Base-by-base conservation (phyloP, 2,113 vertebrate genomes). In the Collichthys lucidus region DNA sequence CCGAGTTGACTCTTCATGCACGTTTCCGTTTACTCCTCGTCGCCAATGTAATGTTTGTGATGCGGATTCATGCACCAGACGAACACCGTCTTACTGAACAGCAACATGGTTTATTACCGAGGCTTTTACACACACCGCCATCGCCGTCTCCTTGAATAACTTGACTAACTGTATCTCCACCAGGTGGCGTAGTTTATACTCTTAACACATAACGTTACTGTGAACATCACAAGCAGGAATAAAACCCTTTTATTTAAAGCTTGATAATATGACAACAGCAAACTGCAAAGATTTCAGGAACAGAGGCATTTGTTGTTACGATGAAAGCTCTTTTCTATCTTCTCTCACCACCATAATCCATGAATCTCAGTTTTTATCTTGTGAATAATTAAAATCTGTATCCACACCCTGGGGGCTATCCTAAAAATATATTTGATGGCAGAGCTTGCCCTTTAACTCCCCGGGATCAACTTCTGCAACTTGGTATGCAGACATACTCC, bases 401-500 rank as follows among this genome's bases (percentile, higher is more conserved):
- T 65, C 22, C 29, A 26, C 63, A 44, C 55, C 67, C 53, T 63
- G 8, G 16, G 60, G 57, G 69, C 26, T 66, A 74, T 53, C 52
- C 64, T 40, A 49, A 63, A 68, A 31, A 85, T 19, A 9, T 26
- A 20, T 44, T n/a, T 40, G 66, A 59, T 65, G 67, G 52, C 3
- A 3, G 72, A 74, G 53, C 79, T 50, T 82, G 72, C 15, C 64
- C 64, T 74, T 47, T 49, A 62, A 52, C 50, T 84, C 71, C 47
- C 61, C 62, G 83, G 71, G 86, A 57, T 86, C 67, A 81, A 63
- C 57, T 57, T 83, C 40, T 29, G 42, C 59, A 62, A 79, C 59
- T 88, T 88, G 56, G 84, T 83, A 89, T 86, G 82, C 85, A 89
- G 59, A 80, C 80, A 57, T 67, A 46, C 76, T 47, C 61, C 49